Conservation (phyloP, 2,797 vertebrate genomes). For the Pangasius mekongensis region DNA sequence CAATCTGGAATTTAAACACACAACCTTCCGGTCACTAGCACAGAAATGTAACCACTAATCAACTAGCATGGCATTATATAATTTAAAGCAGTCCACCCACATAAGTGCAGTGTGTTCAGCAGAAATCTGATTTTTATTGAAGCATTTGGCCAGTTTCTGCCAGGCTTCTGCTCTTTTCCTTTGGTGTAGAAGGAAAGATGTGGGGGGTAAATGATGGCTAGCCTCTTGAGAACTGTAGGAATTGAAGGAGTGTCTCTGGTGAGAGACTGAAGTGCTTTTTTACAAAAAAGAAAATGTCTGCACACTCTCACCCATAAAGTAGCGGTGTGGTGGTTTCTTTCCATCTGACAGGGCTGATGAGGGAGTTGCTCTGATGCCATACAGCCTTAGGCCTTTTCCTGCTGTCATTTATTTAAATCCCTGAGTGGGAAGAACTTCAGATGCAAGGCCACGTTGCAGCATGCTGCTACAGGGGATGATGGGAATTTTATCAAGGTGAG, state of each 20-base stretch:
- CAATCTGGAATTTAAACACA: neutral
- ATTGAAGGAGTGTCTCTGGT: conserved; percentile 24
- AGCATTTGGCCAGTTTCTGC: conserved; percentile 16
- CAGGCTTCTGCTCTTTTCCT: conserved; percentile 5
- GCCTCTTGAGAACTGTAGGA: conserved; percentile 19
- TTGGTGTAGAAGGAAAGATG: neutral
- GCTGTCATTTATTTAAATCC: conserved; percentile 33
- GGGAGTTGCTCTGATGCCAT: conserved; percentile 5
- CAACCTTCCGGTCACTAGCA: neutral
- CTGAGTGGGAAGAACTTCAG: conserved; percentile 8
- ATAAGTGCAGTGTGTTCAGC: conserved; percentile 4
- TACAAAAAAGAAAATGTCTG: conserved; percentile 5
- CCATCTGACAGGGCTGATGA: conserved; percentile 24
- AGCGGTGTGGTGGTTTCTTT: conserved; percentile 26
- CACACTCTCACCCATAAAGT: conserved; percentile 22
- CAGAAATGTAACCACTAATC: neutral
- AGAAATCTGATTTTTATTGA: conserved; percentile 1
- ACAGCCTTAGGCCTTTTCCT: neutral
- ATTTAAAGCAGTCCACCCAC: conserved; percentile 30
- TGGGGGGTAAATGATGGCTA: conserved; percentile 16
- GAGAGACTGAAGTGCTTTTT: conserved; percentile 36
- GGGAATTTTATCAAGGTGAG: conserved; percentile 23
- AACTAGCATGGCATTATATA: conserved; percentile 16
- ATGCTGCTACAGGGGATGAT: conserved; percentile 3
- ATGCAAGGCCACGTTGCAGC: neutral